A percentile compares a stretch with the other conserved stretches of the same genome.
Evolutionary conservation across 2,888 invertebrate genomes (phyloP).

Genomic region (Drosophila subsilvestris): DNA sequence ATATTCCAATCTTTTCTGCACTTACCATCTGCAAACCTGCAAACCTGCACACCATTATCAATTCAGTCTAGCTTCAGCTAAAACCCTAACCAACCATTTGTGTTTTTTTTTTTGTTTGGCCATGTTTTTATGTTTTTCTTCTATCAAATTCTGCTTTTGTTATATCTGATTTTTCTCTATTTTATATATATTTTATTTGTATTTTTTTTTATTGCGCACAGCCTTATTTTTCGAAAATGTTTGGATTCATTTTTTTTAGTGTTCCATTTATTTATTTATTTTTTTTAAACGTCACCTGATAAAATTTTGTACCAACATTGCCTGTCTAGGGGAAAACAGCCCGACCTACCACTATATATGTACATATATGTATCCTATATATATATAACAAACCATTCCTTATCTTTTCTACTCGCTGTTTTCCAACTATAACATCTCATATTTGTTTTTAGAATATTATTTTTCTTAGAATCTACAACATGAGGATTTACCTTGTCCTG

Average conservation of each 20-base stretch:
- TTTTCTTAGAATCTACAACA: conserved; percentile 9
- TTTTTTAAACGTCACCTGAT: conserved; percentile 63
- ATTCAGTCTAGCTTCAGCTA: conserved; percentile 39
- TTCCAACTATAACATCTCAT: conserved; percentile 27
- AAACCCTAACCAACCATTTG: conserved; percentile 16
- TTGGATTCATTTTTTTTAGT: conserved; percentile 33
- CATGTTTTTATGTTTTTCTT: conserved; percentile 2
- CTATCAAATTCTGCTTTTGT: conserved; percentile 19
- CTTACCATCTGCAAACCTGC: conserved; percentile 20
- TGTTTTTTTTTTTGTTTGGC: background rate
- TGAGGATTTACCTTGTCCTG: conserved; percentile 11
- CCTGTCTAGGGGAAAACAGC: conserved; percentile 37
- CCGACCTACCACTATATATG: conserved; percentile 34
- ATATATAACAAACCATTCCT: conserved; percentile 19
- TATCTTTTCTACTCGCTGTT: conserved; percentile 20
- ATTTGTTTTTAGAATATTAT: conserved; percentile 20
- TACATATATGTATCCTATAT: conserved; percentile 28
- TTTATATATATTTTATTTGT: conserved; percentile 38
- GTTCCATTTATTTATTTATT: conserved; percentile 29
- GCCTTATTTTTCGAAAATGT: conserved; percentile 64
- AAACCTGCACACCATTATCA: conserved; percentile 24
- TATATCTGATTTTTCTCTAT: conserved; percentile 13
- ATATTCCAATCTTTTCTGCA: conserved; percentile 26
- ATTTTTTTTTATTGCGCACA: conserved; percentile 64
- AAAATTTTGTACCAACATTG: conserved; percentile 72